phyloP scores from a whole-genome alignment of 2,113 vertebrate species.

The Egretta garzetta region DNA sequence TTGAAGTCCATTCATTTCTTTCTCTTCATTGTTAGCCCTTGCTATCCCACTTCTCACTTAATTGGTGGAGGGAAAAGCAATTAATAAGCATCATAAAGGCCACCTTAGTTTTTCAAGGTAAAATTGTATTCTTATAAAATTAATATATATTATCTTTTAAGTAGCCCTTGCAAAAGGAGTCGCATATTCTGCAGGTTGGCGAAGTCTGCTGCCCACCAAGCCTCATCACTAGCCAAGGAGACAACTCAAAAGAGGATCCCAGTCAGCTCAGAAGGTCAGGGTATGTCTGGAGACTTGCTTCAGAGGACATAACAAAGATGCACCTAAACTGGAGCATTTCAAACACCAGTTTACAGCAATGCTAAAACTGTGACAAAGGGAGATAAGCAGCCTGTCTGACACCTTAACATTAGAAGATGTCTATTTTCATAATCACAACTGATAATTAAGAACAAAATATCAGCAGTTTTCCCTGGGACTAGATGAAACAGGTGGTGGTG shows the following conservation, averaged over 20 bases:
- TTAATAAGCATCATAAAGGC: background rate
- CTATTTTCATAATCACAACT: background rate
- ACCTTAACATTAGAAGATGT: background rate
- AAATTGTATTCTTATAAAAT: background rate
- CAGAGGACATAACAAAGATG: background rate
- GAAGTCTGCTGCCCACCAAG: background rate
- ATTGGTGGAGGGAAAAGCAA: background rate
- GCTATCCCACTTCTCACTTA: background rate
- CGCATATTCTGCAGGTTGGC: background rate
- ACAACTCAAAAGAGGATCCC: background rate
- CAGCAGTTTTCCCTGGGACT: background rate
- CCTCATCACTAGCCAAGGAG: background rate
- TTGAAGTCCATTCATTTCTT: background rate
- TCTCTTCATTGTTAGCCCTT: background rate
- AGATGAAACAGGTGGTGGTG: background rate
- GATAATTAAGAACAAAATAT: background rate
- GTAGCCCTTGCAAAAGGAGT: background rate
- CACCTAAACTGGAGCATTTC: background rate
- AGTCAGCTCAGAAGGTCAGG: background rate
- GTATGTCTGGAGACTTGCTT: background rate
- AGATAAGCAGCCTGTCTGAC: background rate
- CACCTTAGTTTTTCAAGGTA: background rate
- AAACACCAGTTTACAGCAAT: background rate
- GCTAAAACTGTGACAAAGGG: background rate
- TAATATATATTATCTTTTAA: background rate